These are phyloP conservation scores for Coecobrya sp. DNA, from an alignment of 2,888 invertebrate species.

Conservation along the genomic window DNA sequence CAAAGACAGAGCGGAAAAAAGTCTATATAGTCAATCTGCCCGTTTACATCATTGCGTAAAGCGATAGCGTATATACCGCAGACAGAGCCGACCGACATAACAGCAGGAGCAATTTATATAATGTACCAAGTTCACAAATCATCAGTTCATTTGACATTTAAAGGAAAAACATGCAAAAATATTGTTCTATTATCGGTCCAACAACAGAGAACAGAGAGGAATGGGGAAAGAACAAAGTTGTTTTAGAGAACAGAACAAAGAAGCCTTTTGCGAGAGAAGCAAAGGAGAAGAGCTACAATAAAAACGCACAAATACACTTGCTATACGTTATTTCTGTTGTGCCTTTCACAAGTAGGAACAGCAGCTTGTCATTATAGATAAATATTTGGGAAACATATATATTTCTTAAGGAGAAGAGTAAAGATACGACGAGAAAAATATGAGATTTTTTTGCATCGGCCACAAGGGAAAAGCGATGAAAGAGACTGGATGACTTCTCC, in stretches of 20 bases:
- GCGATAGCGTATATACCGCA: neutral
- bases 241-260: neutral
- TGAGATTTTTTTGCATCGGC: constrained; percentile 61
- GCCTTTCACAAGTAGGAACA: neutral
- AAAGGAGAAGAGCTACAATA: neutral
- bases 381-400: constrained; percentile 41
- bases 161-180: constrained; percentile 79
- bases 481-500: constrained; percentile 73
- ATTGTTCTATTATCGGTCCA: constrained; percentile 64
- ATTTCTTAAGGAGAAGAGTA: neutral
- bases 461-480: constrained; percentile 67
- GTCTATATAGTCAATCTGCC: neutral
- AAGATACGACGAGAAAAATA: constrained; percentile 35
- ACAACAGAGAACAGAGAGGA: constrained; percentile 24
- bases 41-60: neutral
- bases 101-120: constrained; percentile 70
- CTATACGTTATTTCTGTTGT: neutral
- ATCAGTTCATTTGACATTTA: constrained; percentile 81
- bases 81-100: constrained; percentile 19
- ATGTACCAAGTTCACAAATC: constrained; percentile 78
- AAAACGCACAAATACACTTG: neutral
- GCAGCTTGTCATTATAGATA: constrained; percentile 47
- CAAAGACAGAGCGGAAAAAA: neutral
- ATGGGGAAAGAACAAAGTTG: neutral
- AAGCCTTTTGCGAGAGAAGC: neutral